Conservation (phyloP, 2,113 vertebrate genomes). For the Acrocephalus arundinaceus region DNA sequence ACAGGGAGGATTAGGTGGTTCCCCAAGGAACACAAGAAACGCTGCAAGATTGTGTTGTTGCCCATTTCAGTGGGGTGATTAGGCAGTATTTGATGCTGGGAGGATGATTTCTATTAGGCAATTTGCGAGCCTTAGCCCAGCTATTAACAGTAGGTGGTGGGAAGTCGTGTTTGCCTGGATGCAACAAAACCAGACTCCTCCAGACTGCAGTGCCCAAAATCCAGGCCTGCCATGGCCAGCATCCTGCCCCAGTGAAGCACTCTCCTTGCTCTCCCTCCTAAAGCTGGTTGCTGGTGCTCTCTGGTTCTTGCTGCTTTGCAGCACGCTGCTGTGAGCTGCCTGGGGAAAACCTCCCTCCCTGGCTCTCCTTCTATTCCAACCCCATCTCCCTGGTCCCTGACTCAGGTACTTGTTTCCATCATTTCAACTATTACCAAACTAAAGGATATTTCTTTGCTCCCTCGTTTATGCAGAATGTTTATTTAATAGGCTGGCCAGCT, state of each 20-base stretch:
- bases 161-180: not conserved
- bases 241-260: not conserved
- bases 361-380: not conserved
- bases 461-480: constrained; percentile 51
- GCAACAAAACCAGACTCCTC: not conserved
- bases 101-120: not conserved
- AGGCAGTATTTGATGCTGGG: not conserved
- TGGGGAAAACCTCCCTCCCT: not conserved
- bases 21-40: not conserved
- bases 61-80: not conserved
- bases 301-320: not conserved
- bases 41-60: not conserved
- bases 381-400: not conserved
- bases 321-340: not conserved
- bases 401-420: not conserved
- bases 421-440: constrained; percentile 36
- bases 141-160: not conserved
- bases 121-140: rapidly evolving
- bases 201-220: not conserved
- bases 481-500: constrained; percentile 65
- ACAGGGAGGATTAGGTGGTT: constrained; percentile 28
- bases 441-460: constrained; percentile 55
- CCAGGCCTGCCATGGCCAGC: not conserved
- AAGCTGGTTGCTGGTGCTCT: not conserved
- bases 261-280: not conserved